Base-by-base conservation (phyloP, 2,888 invertebrate genomes). In the Gastrophysa polygoni region DNA sequence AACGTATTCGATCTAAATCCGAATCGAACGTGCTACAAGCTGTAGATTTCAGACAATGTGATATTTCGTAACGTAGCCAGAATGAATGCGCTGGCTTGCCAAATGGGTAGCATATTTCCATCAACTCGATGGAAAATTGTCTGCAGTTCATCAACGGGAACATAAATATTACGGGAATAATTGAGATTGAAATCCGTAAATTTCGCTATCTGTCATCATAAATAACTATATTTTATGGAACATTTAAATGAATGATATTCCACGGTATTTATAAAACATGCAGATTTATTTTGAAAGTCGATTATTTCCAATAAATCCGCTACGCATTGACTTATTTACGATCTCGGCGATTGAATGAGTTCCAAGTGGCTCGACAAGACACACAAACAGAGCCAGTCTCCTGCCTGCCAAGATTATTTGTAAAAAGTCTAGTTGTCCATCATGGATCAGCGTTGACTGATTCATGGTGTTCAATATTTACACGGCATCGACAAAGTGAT, bases 381-480 rank as follows among this genome's bases (percentile, higher is more conserved):
- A 67, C 60, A 59, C 63, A 64, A 67, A 67, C 67, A 63, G n/a
- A n/a, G 16, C 54, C 62, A 47, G 55, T 56, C 59, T 61, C 24
- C 7, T 7, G 24, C 3, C 7, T 62, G 59, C 61, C 61, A 63
- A 67, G 73, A 73, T 73, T 74, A 75, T 75, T 75, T 74, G 72
- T 65, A 70, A 73, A 72, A 72, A 73, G 65, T 69, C 68, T 67
- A 72, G 69, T 71, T 75, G 75, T 75, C 75, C 73, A 75, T 75
- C 75, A 75, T 70, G 61, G 59, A 44, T 46, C 46, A 43, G 65
- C 69, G 78, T 71, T 74, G 80, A 79, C 72, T 77, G 80, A 81
- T 79, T 80, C 77, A 80, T 80, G 72, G 77, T 75, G 76, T 81
- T 38, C 80, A 81, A 81, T 81, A 81, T 81, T 81, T 81, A 81